Evolutionary conservation across 2,113 vertebrate species (phyloP).

Genomic region (Myanophis thanlyinensis): DNA sequence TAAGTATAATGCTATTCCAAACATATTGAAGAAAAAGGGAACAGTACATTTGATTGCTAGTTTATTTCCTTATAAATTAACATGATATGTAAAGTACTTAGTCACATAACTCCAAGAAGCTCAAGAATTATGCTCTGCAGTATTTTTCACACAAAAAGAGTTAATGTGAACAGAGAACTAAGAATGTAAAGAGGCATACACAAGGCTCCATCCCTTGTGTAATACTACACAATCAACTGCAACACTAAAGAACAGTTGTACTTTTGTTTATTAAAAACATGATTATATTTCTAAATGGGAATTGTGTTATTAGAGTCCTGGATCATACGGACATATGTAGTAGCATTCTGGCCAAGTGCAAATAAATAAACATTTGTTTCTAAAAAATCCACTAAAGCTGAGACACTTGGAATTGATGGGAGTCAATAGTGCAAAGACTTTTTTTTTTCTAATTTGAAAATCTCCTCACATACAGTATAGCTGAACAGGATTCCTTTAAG

Average conservation of each 20-base stretch:
- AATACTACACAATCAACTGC: background rate
- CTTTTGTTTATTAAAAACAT: background rate
- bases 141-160: background rate
- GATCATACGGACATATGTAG: background rate
- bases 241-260: background rate
- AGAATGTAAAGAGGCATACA: background rate
- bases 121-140: background rate
- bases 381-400: background rate
- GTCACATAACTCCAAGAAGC: background rate
- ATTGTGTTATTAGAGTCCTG: background rate
- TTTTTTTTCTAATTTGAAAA: background rate
- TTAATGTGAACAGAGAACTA: background rate
- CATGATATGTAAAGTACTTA: background rate
- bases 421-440: background rate
- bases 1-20: background rate
- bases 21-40: background rate
- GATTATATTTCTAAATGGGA: background rate
- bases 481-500: background rate
- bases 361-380: background rate
- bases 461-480: background rate
- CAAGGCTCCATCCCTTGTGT: background rate
- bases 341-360: background rate
- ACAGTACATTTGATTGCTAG: background rate
- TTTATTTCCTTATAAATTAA: background rate
- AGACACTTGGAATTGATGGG: background rate